phyloP scores from a whole-genome alignment of 2,888 invertebrate species.

The Pollenia amentaria region DNA sequence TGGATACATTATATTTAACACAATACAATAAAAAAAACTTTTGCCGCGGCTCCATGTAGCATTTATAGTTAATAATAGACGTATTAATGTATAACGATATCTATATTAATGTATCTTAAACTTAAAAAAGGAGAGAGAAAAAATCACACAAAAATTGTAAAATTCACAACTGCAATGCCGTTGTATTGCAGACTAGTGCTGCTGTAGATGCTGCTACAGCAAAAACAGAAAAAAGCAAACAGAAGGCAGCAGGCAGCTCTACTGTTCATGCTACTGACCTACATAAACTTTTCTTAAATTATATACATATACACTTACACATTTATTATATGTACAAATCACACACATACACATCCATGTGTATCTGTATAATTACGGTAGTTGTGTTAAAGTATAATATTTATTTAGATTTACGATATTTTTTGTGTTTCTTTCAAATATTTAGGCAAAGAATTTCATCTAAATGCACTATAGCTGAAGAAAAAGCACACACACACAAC shows the following conservation, averaged over 20 bases:
- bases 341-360: not conserved
- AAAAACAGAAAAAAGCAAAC: not conserved
- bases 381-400: slow-evolving; percentile 22
- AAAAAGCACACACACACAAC: not conserved
- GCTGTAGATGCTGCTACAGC: not conserved
- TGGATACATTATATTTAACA: slow-evolving; percentile 33
- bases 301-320: slow-evolving; percentile 15
- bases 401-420: slow-evolving; percentile 41
- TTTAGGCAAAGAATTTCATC: slow-evolving; percentile 35
- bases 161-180: slow-evolving; percentile 66
- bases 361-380: not conserved
- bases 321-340: slow-evolving; percentile 31
- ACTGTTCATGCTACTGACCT: slow-evolving; percentile 63
- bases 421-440: slow-evolving; percentile 18
- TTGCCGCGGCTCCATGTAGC: slow-evolving; percentile 24
- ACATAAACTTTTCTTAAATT: slow-evolving; percentile 63
- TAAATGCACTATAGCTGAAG: slow-evolving; percentile 1
- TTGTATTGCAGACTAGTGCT: slow-evolving; percentile 14
- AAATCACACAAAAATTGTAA: slow-evolving; percentile 48
- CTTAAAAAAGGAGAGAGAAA: slow-evolving; percentile 31
- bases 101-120: slow-evolving; percentile 58
- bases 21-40: slow-evolving; percentile 27
- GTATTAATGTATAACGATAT: slow-evolving; percentile 53
- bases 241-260: slow-evolving; percentile 32
- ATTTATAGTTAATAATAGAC: not conserved